A percentile compares a stretch with the other conserved stretches of the same genome.
Conservation (phyloP, 2,113 vertebrate genomes). For the Strigops habroptila region DNA sequence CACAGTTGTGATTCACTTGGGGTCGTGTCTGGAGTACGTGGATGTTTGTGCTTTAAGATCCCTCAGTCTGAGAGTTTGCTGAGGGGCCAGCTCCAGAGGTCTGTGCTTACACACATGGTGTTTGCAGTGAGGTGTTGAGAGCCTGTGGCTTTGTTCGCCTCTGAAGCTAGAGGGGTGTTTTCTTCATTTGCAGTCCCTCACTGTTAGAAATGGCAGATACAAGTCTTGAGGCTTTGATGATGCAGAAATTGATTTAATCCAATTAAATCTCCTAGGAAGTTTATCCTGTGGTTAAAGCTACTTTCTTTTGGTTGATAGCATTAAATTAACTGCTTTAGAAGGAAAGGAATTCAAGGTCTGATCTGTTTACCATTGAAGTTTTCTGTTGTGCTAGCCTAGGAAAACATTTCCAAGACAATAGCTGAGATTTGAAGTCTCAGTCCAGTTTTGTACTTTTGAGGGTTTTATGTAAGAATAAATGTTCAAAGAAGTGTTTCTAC, state of each 20-base stretch:
- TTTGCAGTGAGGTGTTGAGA: background rate
- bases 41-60: background rate
- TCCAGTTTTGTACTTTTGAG: background rate
- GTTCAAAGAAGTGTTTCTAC: background rate
- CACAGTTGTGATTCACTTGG: fast-evolving
- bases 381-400: background rate
- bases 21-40: background rate
- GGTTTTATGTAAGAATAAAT: background rate
- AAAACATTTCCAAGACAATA: background rate
- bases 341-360: background rate
- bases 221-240: background rate
- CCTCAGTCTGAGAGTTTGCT: background rate
- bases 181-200: background rate
- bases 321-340: background rate
- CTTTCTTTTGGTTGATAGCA: background rate
- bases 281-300: background rate
- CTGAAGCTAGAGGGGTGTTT: background rate
- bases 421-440: background rate
- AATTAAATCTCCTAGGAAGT: background rate
- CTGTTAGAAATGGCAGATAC: background rate
- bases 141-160: background rate
- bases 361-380: background rate
- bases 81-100: background rate
- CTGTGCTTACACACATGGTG: fast-evolving
- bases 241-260: background rate